Base-by-base conservation (phyloP, 2,888 invertebrate species). In the Aphidoletes aphidimyza region DNA sequence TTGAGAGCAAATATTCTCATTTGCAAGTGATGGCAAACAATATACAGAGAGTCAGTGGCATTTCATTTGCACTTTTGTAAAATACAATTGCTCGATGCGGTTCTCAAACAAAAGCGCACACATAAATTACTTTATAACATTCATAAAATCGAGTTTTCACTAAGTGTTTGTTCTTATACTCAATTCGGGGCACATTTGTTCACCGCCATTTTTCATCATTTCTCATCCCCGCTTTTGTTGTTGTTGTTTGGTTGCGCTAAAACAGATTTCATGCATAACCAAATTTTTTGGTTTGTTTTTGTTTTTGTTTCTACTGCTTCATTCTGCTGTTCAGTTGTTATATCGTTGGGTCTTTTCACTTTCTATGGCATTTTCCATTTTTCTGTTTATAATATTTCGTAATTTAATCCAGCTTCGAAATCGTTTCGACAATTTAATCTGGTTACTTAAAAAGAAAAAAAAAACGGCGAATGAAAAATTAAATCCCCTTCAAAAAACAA, bases 381-480 rank as follows among this genome's bases (percentile, higher is more conserved):
- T 54, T 54, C 22, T 54, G 22, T 54, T 54, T 22, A 22, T 54
- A 30, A n/a, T n/a, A n/a, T n/a, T 69, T 69, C 30, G 69, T 69
- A 69, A 69, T 69, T 69, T 69, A 69, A 69, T 69, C 69, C 34
- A 30, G 69, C 30, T 69, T 69, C 69, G 69, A 69, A 69, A 30
- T 69, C 69, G 69, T 69, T 69, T 69, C 69, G 69, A 69, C 69
- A 69, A 69, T 69, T 19, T 69, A 69, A 69, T 69, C 69, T 69
- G 30, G 69, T 69, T 69, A 69, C 69, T 69, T 30, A 26, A 69
- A 69, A 47, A 47, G 30, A 69, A 30, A 30, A 30, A n/a, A n/a
- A n/a, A n/a, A n/a, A n/a, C n/a, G n/a, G n/a, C 34, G 69, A 69
- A 30, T 30, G 30, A 69, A 69, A 69, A 54, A 30, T 69, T 54